These are phyloP conservation scores for Melanotaenia duboulayi DNA, from an alignment of 2,113 vertebrate genomes.

Conservation along the genomic window DNA sequence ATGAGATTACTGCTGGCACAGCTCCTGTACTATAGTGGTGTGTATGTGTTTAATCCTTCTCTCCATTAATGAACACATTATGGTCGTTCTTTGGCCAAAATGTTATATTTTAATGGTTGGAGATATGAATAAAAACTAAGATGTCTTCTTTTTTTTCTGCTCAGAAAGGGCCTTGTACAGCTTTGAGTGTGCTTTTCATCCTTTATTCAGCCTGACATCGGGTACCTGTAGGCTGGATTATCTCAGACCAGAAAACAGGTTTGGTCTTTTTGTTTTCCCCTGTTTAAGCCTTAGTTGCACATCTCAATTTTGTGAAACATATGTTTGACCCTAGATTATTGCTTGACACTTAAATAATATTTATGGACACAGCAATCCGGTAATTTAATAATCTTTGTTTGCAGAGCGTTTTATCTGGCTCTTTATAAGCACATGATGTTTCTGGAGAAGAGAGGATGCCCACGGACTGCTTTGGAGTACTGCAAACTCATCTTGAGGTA, in stretches of 20 bases:
- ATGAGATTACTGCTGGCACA: neutral
- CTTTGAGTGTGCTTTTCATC: slow-evolving; percentile 95
- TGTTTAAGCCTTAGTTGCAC: neutral
- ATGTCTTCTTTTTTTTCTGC: neutral
- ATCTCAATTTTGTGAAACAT: slow-evolving; percentile 9
- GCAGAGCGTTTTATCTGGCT: slow-evolving; percentile 93
- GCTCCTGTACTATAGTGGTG: neutral
- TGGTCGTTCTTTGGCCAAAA: neutral
- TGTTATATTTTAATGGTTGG: neutral
- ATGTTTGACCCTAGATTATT: neutral
- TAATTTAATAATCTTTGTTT: slow-evolving; percentile 35
- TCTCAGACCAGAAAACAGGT: slow-evolving; percentile 95
- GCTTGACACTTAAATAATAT: slow-evolving; percentile 17
- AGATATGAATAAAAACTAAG: neutral
- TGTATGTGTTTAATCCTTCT: neutral
- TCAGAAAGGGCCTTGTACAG: slow-evolving; percentile 93
- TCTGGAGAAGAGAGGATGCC: slow-evolving; percentile 95
- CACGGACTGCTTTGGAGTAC: slow-evolving; percentile 94
- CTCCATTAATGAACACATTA: neutral
- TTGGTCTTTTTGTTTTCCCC: slow-evolving; percentile 4
- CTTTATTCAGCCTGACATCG: slow-evolving; percentile 93
- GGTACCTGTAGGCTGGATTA: slow-evolving; percentile 93
- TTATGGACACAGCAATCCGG: slow-evolving; percentile 1
- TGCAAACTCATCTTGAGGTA: slow-evolving; percentile 97
- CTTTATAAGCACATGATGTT: slow-evolving; percentile 97